Evolutionary conservation across 2,113 vertebrate genomes (phyloP), one percentile per base, ranked within the genome.

Genomic region (Malurus alboscapulatus): DNA sequence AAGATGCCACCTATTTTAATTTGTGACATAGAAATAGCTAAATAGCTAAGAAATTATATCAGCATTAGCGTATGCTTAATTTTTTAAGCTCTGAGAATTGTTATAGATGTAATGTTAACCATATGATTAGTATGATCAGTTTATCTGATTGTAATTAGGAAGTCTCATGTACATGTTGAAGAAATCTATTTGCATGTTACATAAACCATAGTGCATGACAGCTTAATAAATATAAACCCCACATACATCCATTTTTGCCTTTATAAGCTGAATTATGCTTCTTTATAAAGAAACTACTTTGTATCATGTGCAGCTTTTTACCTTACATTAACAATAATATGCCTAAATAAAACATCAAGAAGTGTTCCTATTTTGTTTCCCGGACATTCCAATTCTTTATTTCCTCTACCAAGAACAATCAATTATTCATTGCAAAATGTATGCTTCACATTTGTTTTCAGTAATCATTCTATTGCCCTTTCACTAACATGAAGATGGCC

Each of bases 391-490:
- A 77, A 51, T 67, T 73, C 42, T 40, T 68, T 78, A 40, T 72
- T 73, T 87, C 59, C 47, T 76, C 54, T 93, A 63, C 38, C 32
- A 67, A 71, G 66, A 63, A 17, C 54, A 93, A 96, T 83, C 78
- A 75, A 78, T 96, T 95, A 94, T 86, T 95, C 87, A 90, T 80
- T 93, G 79, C 79, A 96, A 94, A 94, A 72, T 63, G 40, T 6
- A 6, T 42, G 65, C 57, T 84, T 96, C 89, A 74, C 65, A 54
- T 63, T 58, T 75, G n/a, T 73, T 91, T 90, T 73, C 84, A 19
- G 16, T 47, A 92, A 88, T 76, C 63, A 88, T 91, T 79, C 95
- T 79, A 93, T 32, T 95, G 92, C 89, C 69, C 89, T 88, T 90
- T 88, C 75, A 92, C 90, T 88, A 93, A 87, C 16, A 50, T 2